These are phyloP conservation scores for Machaerirhynchus nigripectus DNA, from an alignment of 2,113 vertebrate species.

Conservation along the genomic window DNA sequence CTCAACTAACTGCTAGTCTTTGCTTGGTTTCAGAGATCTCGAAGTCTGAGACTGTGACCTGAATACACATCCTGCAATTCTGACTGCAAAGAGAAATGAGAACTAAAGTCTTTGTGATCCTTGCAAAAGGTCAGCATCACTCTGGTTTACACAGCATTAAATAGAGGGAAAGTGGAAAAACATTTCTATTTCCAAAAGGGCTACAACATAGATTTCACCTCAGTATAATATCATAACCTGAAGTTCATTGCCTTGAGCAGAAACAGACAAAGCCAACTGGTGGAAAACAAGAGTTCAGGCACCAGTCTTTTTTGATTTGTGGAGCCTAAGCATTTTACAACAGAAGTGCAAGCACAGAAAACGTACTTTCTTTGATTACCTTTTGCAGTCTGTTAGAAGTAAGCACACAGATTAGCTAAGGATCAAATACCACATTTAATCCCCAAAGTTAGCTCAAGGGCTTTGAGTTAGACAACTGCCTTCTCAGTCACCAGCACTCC, in stretches of 20 bases:
- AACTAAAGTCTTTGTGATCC: background rate
- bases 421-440: background rate
- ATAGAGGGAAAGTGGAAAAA: background rate
- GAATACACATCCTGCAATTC: background rate
- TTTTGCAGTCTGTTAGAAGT: background rate
- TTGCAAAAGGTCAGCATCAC: background rate
- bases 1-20: background rate
- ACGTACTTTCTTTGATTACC: background rate
- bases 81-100: background rate
- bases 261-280: background rate
- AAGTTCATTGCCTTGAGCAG: background rate
- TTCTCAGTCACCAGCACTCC: background rate
- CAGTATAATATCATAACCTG: background rate
- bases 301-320: background rate
- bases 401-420: background rate
- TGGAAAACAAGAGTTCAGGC: background rate
- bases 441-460: background rate
- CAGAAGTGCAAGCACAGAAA: background rate
- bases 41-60: background rate
- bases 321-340: background rate
- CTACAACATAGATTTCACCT: background rate
- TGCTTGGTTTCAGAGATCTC: background rate
- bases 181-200: background rate
- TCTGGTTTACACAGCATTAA: background rate
- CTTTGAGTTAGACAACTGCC: background rate